Evolutionary conservation across 2,888 invertebrate species (phyloP), one percentile per base, ranked within the genome.

Genomic region (Xestia sexstrigata): DNA sequence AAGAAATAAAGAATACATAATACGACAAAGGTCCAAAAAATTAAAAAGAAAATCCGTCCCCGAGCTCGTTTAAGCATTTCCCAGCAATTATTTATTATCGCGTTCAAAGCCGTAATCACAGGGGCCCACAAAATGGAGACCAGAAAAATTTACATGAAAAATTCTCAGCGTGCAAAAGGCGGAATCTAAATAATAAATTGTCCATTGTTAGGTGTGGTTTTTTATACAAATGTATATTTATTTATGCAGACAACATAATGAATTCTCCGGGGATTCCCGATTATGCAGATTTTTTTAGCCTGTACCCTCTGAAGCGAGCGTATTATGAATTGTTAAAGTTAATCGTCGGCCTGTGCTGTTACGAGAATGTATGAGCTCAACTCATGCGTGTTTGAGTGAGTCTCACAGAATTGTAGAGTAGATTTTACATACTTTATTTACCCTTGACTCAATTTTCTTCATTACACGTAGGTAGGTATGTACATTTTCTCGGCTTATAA

Each of bases 151-250:
- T 93, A 93, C 93, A 95, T 95, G 93, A 95, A 94, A 95, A 95
- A 94, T 92, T 91, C 92, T 89, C 89, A 89, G 89, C 86, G 82
- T 84, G 89, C 91, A 90, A 93, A 91, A 92, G 89, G 90, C 90
- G 89, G 93, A 94, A 95, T 96, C 95, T 95, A 95, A 96, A 96
- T 95, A 96, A 95, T 95, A 95, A 95, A 96, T 95, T 95, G 95
- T 95, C 94, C 93, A 95, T 96, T 95, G 94, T 95, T 93, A 93
- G 93, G 91, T 91, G 90, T 88, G 89, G 91, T 89, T 83, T 91
- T 78, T 93, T 93, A 93, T 93, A 93, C 92, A 92, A 92, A 93
- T 93, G 89, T 89, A 93, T 93, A 95, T 94, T 95, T 95, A 95
- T 94, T 94, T 95, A 95, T 94, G 94, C 93, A 94, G 94, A 94